Conservation (phyloP, 2,797 vertebrate species). For the Tympanoctomys barrerae region DNA sequence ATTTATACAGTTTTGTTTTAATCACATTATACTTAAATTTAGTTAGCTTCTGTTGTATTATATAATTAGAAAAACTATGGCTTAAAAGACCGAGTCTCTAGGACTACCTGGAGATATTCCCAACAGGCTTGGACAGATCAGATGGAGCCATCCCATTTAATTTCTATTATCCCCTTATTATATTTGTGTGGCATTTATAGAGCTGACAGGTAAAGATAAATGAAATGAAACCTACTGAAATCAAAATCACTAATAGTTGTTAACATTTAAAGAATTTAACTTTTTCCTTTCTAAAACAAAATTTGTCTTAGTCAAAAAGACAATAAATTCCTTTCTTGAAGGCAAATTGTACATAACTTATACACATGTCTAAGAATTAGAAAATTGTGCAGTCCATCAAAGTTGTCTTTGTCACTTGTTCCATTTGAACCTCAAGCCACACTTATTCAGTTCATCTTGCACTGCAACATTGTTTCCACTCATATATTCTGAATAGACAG, state of each 20-base stretch:
- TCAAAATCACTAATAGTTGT: neutral
- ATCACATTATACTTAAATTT: neutral
- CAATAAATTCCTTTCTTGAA: neutral
- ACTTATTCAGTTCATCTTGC: fast-evolving
- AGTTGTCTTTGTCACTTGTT: neutral
- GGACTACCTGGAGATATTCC: neutral
- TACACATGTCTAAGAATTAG: neutral
- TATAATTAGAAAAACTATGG: neutral
- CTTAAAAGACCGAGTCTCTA: neutral
- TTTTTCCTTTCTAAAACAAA: neutral
- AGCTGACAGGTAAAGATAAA: neutral
- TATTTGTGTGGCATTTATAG: neutral
- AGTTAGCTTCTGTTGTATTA: neutral
- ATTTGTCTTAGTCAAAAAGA: neutral
- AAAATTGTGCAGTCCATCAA: neutral
- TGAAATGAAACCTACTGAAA: neutral
- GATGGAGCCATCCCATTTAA: neutral
- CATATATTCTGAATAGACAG: neutral
- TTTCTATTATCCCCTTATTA: neutral
- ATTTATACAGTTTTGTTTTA: neutral
- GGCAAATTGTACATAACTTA: neutral
- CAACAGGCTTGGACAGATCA: too few relatives aligned
- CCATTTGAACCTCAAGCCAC: neutral
- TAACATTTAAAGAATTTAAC: neutral
- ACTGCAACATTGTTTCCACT: neutral